Base-by-base conservation (phyloP, 2,888 invertebrate genomes). In the Dryobotodes eremita region DNA sequence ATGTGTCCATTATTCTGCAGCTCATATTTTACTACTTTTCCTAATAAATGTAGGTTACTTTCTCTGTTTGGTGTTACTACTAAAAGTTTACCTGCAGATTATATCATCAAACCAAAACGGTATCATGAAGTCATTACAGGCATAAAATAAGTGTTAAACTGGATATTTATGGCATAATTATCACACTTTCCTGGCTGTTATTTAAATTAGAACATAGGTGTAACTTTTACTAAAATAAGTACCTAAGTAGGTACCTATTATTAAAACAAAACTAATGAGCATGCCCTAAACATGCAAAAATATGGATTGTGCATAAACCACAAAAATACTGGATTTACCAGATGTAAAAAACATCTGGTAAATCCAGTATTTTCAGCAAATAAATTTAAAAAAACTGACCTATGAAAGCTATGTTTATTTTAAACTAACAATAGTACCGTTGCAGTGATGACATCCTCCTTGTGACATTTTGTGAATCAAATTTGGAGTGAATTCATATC, bases 121-220 rank as follows among this genome's bases (percentile, higher is more conserved):
- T 46, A 59, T 46, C 20, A 20, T 53, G 13, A 80, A 11, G 36
- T 79, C 53, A 79, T 55, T 50, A 42, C 36, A 42, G 1, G 6
- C 4, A 13, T 55, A 13, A 23, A 65, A 36, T 55, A 26, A 23
- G 2, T 31, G 23, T 48, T 36, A 15, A 26, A 48, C 23, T 50
- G 55, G 50, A 76, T 57, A 76, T 64, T 57, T 57, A 23, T 17
- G n/a, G 11, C 1, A 15, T 23, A 42, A 20, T 36, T 55, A 26
- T 26, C 42, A 6, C 6, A 64, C 15, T 83, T 83, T 83, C 77
- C 77, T 83, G 17, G 0, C 26, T 48, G 50, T 17, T 53, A 68
- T 50, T 48, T 48, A 20, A 23, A 50, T 31, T 31, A 50, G 23
- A 50, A 50, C 13, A 31, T 13, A 55, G 11, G 23, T 53, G 8